Evolutionary conservation across 2,797 vertebrate genomes (phyloP).

Genomic region (Malurus splendens): DNA sequence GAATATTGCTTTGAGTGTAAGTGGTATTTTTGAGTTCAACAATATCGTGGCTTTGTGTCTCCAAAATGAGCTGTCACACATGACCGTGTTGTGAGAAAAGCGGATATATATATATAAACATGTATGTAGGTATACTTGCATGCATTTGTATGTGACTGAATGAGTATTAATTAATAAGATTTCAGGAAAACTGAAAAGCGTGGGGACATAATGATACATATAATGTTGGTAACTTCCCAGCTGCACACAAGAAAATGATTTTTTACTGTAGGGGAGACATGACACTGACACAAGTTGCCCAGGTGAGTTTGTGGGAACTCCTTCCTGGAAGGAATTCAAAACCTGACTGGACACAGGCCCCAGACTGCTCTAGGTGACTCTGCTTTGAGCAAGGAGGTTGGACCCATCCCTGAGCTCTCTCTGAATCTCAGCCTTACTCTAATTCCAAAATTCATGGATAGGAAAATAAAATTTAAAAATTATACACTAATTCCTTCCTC

Average conservation of each 20-base stretch:
- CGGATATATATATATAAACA: background rate
- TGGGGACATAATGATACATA: background rate
- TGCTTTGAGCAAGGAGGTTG: background rate
- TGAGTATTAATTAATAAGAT: background rate
- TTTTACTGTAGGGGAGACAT: background rate
- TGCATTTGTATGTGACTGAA: background rate
- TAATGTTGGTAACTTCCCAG: background rate
- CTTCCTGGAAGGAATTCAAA: background rate
- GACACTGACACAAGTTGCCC: background rate
- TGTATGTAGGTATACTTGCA: background rate
- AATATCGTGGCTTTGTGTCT: background rate
- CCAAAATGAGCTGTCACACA: background rate
- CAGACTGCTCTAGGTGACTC: background rate
- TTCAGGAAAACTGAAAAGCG: background rate
- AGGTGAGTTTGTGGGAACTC: background rate
- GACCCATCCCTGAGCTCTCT: background rate
- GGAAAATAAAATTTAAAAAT: background rate
- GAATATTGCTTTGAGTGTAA: background rate
- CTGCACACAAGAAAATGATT: background rate
- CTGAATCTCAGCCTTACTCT: background rate
- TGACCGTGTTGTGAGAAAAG: background rate
- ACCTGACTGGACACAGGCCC: fast-evolving
- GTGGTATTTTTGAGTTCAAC: background rate
- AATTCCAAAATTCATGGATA: background rate
- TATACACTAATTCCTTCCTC: background rate